phyloP scores from a whole-genome alignment of 2,113 vertebrate genomes.

The Lathamus discolor region DNA sequence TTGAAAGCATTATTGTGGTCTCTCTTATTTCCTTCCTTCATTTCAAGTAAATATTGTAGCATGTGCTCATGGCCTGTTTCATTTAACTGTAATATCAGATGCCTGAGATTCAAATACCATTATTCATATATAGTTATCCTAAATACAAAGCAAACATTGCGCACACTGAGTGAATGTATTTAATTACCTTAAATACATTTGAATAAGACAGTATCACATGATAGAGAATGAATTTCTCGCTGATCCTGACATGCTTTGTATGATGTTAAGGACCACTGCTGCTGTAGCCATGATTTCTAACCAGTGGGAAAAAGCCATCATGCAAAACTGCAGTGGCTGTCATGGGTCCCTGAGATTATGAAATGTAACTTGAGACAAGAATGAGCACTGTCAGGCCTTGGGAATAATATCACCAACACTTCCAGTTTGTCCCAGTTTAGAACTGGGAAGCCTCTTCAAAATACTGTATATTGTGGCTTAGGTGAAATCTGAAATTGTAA shows the following conservation, averaged over 20 bases:
- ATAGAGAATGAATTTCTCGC: neutral
- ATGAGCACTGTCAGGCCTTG: neutral
- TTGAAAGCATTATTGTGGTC: conserved; percentile 13
- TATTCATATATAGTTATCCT: neutral
- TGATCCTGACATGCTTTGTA: neutral
- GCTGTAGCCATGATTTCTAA: neutral
- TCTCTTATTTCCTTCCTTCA: neutral
- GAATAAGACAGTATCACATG: neutral
- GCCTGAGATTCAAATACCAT: conserved; percentile 22
- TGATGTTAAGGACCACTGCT: neutral
- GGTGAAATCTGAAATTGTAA: neutral
- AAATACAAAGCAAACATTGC: neutral
- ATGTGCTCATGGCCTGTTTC: conserved; percentile 39
- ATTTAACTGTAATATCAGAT: neutral
- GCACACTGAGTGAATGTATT: neutral
- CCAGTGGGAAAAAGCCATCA: neutral
- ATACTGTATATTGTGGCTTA: neutral
- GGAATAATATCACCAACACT: neutral
- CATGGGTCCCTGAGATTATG: neutral
- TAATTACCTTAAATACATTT: conserved; percentile 18
- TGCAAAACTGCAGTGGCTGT: neutral
- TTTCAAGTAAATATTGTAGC: conserved; percentile 21
- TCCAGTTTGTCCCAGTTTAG: neutral
- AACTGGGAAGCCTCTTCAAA: neutral
- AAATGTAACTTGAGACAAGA: neutral